These are phyloP conservation scores for Sebastolobus alascanus DNA, from an alignment of 2,797 vertebrate species.

Conservation along the genomic window DNA sequence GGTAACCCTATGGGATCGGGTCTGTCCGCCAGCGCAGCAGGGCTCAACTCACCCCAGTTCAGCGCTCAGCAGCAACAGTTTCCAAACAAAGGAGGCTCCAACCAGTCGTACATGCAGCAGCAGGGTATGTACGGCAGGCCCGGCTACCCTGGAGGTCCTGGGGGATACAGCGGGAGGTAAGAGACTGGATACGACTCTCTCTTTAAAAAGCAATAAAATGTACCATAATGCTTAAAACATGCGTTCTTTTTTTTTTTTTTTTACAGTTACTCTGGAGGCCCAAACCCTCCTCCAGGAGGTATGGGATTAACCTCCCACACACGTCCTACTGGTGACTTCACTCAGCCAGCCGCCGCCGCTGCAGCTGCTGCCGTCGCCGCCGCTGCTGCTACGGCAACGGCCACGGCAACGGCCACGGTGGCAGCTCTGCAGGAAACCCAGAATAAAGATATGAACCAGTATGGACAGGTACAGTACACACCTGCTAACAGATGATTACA, in stretches of 20 bases:
- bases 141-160: constrained; percentile 93
- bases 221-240: constrained; percentile 23
- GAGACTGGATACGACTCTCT: not conserved
- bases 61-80: constrained; percentile 96
- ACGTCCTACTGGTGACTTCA: constrained; percentile 93
- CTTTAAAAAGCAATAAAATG: not conserved
- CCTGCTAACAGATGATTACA: constrained; percentile 12
- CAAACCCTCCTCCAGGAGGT: constrained; percentile 90
- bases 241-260: not conserved
- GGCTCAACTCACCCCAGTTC: constrained; percentile 97
- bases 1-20: constrained; percentile 96
- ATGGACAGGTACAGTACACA: constrained; percentile 91
- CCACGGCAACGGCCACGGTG: constrained; percentile 91
- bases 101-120: constrained; percentile 95
- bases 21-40: constrained; percentile 93
- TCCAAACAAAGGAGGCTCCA: constrained; percentile 94
- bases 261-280: constrained; percentile 94
- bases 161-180: constrained; percentile 95
- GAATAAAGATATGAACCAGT: constrained; percentile 99
- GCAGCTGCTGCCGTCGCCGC: constrained; percentile 96
- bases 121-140: constrained; percentile 96
- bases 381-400: constrained; percentile 89
- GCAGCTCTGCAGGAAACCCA: constrained; percentile 97
- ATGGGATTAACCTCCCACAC: constrained; percentile 96
- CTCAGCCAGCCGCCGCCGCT: constrained; percentile 95